Conservation (phyloP, 2,888 invertebrate genomes). For the Prosopocoilus inquinatus region DNA sequence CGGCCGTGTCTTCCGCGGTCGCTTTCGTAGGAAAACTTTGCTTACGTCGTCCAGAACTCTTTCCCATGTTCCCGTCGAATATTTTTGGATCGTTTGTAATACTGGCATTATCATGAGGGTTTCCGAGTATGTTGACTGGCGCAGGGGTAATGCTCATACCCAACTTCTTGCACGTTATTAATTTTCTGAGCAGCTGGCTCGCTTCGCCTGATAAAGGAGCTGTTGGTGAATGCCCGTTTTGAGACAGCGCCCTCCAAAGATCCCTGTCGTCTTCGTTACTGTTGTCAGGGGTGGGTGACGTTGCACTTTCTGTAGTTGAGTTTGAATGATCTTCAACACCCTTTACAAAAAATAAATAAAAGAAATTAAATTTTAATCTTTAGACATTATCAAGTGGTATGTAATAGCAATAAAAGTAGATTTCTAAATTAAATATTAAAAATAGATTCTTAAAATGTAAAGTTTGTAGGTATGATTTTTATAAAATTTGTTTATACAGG, state of each 20-base stretch:
- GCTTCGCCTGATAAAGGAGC: conserved; percentile 64
- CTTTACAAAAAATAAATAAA: conserved; percentile 13
- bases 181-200: conserved; percentile 69
- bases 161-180: conserved; percentile 75
- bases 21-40: conserved; percentile 77
- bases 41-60: conserved; percentile 68
- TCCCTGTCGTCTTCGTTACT: conserved; percentile 44
- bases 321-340: conserved; percentile 47
- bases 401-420: too few species aligned
- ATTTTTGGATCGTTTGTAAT: neutral
- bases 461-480: too few species aligned
- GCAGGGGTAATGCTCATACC: conserved; percentile 62
- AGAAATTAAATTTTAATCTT: too few species aligned
- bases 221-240: conserved; percentile 53
- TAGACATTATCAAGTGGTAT: too few species aligned
- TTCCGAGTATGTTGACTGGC: conserved; percentile 19
- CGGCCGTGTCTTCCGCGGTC: conserved; percentile 29
- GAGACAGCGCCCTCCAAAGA: conserved; percentile 59
- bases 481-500: too few species aligned
- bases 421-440: too few species aligned
- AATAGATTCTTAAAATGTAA: too few species aligned
- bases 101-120: neutral
- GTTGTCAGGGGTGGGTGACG: conserved; percentile 45
- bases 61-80: conserved; percentile 13
- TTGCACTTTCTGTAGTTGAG: conserved; percentile 45